phyloP scores from a whole-genome alignment of 2,888 invertebrate genomes.

The Melipona beecheii region DNA sequence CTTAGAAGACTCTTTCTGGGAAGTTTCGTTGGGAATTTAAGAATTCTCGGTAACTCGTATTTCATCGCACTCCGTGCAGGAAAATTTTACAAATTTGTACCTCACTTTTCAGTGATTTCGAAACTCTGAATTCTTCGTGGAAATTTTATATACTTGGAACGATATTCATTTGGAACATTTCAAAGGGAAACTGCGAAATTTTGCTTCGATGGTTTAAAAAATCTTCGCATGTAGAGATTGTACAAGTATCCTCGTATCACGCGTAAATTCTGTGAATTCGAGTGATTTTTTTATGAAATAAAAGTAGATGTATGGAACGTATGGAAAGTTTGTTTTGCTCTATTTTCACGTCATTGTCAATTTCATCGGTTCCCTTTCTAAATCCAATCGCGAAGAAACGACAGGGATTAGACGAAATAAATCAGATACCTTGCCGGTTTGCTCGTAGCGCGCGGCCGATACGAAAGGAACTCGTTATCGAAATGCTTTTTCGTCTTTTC shows the following conservation, averaged over 20 bases:
- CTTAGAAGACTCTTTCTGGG: too few species aligned
- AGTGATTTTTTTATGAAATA: background rate
- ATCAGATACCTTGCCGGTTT: background rate
- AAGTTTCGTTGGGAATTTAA: too few species aligned
- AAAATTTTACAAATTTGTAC: too few species aligned
- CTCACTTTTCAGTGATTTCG: too few species aligned
- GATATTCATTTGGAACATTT: too few species aligned
- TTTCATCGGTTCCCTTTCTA: background rate
- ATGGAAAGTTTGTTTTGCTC: background rate
- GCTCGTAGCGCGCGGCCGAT: background rate
- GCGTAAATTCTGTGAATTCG: too few species aligned
- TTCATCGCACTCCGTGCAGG: too few species aligned
- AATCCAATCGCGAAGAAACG: background rate
- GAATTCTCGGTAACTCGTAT: too few species aligned
- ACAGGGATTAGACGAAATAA: background rate
- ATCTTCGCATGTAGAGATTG: background rate
- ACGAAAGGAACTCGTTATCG: constrained; percentile 25
- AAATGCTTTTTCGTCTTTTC: background rate
- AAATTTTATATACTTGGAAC: background rate
- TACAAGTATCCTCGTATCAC: background rate
- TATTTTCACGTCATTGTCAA: background rate
- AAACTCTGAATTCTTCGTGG: too few species aligned
- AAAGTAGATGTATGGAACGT: background rate
- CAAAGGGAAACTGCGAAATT: too few species aligned
- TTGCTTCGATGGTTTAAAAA: background rate